Conservation (phyloP, 2,797 vertebrate species). For the Sternotherus odoratus region DNA sequence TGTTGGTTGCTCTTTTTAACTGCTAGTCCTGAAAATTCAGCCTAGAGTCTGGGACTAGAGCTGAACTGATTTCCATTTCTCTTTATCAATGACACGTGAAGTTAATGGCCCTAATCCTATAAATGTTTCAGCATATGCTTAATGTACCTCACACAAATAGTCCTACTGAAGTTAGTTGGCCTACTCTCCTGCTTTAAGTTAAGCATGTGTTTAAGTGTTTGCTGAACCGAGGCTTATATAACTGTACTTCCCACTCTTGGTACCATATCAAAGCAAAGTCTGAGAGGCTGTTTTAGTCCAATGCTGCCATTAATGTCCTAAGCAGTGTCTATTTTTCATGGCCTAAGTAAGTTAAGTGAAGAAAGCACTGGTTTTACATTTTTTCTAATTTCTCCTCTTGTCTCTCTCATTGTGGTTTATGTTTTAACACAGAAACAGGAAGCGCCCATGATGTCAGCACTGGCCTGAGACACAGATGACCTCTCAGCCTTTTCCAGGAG, state of each 20-base stretch:
- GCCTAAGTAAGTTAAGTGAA: background rate
- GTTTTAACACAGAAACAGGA: background rate
- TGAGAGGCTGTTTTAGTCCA: background rate
- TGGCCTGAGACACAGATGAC: background rate
- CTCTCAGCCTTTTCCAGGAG: background rate
- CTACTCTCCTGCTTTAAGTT: background rate
- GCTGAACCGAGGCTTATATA: background rate
- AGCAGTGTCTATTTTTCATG: background rate
- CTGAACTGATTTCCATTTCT: background rate
- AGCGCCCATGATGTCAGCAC: background rate
- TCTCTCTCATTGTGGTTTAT: background rate
- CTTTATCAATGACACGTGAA: too few species aligned
- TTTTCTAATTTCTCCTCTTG: background rate
- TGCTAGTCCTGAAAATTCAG: constrained; percentile 42
- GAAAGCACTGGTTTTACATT: background rate
- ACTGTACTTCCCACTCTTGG: background rate
- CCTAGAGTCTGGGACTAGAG: background rate
- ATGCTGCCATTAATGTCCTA: background rate
- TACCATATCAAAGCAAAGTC: background rate
- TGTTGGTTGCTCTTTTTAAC: constrained; percentile 23
- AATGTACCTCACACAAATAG: background rate
- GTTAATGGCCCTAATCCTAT: background rate
- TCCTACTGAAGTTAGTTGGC: background rate
- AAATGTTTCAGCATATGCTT: constrained; percentile 1
- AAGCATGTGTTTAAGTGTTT: background rate